A percentile compares a stretch with the other conserved stretches of the same genome.
Evolutionary conservation across 2,888 invertebrate species (phyloP).

Genomic region (Yponomeuta plumbellus): DNA sequence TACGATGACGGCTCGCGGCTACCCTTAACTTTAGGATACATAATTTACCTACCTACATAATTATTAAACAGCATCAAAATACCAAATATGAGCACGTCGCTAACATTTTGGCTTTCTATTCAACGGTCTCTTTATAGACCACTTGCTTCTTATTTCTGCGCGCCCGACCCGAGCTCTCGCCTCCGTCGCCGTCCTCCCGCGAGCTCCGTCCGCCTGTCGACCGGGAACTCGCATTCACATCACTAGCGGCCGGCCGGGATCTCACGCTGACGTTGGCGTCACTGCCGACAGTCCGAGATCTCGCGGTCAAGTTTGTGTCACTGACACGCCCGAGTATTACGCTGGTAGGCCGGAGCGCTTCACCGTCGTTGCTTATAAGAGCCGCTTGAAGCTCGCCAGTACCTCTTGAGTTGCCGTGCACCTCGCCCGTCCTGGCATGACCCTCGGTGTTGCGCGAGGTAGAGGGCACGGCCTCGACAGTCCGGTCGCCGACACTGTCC

Average conservation of each 20-base stretch:
- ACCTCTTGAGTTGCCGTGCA: too few relatives aligned
- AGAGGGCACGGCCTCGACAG: slow-evolving; percentile 5
- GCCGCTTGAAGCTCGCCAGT: too few relatives aligned
- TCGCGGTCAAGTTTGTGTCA: neutral
- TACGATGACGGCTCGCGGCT: too few relatives aligned
- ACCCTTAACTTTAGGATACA: too few relatives aligned
- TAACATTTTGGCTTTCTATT: too few relatives aligned
- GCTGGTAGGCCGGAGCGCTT: too few relatives aligned
- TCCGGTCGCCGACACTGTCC: neutral
- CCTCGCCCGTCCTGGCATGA: neutral
- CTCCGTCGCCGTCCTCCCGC: slow-evolving; percentile 28
- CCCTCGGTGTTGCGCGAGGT: neutral
- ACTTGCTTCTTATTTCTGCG: slow-evolving; percentile 46
- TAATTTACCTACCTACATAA: too few relatives aligned
- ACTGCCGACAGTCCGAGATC: neutral
- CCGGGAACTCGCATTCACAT: neutral
- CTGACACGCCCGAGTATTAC: too few relatives aligned
- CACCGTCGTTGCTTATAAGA: too few relatives aligned
- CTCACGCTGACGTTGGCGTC: neutral
- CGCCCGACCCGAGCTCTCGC: slow-evolving; percentile 35
- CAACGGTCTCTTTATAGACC: slow-evolving; percentile 60
- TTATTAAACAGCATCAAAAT: too few relatives aligned
- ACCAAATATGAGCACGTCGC: too few relatives aligned
- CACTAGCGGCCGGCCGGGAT: slow-evolving; percentile 13
- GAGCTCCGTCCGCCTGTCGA: slow-evolving; percentile 28